Evolutionary conservation across 1,140 invertebrate species (phyloP).

Genomic region (Mylabris phalerata): DNA sequence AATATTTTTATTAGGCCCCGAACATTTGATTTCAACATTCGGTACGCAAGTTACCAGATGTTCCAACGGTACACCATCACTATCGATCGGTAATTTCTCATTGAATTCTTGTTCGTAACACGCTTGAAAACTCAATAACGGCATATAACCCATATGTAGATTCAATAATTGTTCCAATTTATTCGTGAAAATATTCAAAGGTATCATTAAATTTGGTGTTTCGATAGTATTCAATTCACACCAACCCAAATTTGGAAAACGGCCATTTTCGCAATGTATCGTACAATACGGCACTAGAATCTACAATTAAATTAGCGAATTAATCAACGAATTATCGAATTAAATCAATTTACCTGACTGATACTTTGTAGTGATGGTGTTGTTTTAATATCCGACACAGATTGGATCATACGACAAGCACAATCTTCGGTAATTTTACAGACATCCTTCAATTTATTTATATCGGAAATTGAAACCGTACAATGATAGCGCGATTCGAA

Average conservation of each 20-base stretch:
- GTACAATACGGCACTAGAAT: constrained; percentile 58
- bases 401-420: constrained; percentile 63
- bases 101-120: constrained; percentile 71
- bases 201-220: constrained; percentile 64
- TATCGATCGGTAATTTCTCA: constrained; percentile 46
- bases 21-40: constrained; percentile 53
- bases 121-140: constrained; percentile 65
- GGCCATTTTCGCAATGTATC: constrained; percentile 50
- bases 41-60: constrained; percentile 77
- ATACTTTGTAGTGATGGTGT: constrained; percentile 49
- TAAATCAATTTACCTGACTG: constrained; percentile 33
- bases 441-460: constrained; percentile 74
- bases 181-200: constrained; percentile 53
- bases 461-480: constrained; percentile 69
- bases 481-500: constrained; percentile 76
- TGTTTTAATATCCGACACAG: constrained; percentile 49
- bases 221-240: constrained; percentile 68
- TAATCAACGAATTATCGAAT: background rate
- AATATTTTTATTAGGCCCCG: constrained; percentile 34
- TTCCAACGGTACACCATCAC: constrained; percentile 72
- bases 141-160: constrained; percentile 60
- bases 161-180: constrained; percentile 57
- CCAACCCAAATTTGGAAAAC: constrained; percentile 42
- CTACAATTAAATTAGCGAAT: constrained; percentile 29
- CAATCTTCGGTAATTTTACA: constrained; percentile 64